Evolutionary conservation across 2,797 vertebrate species (phyloP).

Genomic region (Cyclura pinguis): DNA sequence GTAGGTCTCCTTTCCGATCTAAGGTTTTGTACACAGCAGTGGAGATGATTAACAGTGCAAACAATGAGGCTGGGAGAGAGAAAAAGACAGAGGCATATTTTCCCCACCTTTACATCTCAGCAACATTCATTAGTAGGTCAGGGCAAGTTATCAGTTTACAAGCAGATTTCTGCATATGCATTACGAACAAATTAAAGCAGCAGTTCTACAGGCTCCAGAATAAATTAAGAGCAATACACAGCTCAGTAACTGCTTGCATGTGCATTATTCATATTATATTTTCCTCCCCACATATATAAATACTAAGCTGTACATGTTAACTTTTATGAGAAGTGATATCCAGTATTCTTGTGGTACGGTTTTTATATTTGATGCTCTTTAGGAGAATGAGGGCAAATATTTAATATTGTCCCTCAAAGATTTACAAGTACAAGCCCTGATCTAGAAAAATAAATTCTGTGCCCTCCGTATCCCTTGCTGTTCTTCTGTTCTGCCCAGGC

Average conservation of each 20-base stretch:
- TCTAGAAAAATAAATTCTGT: background rate
- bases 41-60: background rate
- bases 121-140: background rate
- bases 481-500: background rate
- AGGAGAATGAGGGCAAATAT: background rate
- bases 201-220: conserved; percentile 23
- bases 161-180: conserved; percentile 8
- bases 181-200: background rate
- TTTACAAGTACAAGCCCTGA: background rate
- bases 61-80: background rate
- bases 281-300: conserved; percentile 9
- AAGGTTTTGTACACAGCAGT: background rate
- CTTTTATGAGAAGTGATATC: background rate
- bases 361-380: background rate
- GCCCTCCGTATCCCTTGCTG: background rate
- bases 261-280: conserved; percentile 15
- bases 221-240: conserved; percentile 17
- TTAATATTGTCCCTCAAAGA: background rate
- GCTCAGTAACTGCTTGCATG: background rate
- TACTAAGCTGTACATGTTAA: background rate
- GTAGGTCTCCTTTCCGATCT: background rate
- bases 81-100: background rate
- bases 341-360: background rate
- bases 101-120: background rate
- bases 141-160: background rate